These are phyloP conservation scores for Drosophila nikananu DNA, from an alignment of 1,140 invertebrate genomes.

Conservation along the genomic window DNA sequence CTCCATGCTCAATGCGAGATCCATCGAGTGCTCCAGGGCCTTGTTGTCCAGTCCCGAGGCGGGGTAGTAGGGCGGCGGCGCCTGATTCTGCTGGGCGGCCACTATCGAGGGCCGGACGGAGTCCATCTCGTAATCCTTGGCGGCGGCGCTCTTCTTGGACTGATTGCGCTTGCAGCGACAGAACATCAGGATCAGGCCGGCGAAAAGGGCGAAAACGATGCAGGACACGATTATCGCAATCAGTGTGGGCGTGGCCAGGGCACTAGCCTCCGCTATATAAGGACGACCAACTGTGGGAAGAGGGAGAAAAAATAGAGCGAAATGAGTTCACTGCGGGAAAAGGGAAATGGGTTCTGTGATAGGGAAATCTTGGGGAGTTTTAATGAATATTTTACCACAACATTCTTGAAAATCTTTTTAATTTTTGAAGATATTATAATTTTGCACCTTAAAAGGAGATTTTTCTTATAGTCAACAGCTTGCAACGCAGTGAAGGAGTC, in stretches of 20 bases:
- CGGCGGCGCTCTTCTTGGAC: conserved; percentile 91
- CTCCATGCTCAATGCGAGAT: conserved; percentile 92
- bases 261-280: conserved; percentile 91
- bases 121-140: conserved; percentile 96
- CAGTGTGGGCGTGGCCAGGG: conserved; percentile 91
- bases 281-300: conserved; percentile 90
- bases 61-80: conserved; percentile 93
- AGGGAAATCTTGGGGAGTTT: no score
- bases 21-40: conserved; percentile 94
- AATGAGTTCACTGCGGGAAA: conserved; percentile 11
- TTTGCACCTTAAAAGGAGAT: no score
- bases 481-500: no score
- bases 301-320: not conserved
- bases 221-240: conserved; percentile 93
- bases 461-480: no score
- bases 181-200: conserved; percentile 92
- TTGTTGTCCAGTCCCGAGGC: conserved; percentile 95
- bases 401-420: not conserved
- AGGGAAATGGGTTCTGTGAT: no score
- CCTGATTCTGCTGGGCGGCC: conserved; percentile 90
- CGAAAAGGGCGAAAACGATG: conserved; percentile 92
- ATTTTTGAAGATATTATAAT: not conserved
- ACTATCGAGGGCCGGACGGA: conserved; percentile 92
- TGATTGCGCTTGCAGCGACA: conserved; percentile 94
- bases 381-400: not conserved